Percentiles rank a stretch among this genome's conserved stretches.
Conservation (phyloP, 1,140 invertebrate genomes). For the Habropoda laboriosa region DNA sequence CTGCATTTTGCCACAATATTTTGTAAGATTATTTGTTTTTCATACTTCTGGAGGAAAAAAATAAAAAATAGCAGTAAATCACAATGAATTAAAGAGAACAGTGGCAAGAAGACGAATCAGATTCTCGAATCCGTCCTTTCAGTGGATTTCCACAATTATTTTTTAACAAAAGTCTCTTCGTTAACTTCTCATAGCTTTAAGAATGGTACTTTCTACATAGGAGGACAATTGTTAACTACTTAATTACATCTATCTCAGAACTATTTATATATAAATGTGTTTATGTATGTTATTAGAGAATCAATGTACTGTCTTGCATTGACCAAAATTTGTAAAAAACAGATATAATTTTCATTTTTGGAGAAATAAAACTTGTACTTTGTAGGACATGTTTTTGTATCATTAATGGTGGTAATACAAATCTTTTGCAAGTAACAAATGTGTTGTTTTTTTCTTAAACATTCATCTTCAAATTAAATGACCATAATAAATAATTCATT, state of each 20-base stretch:
- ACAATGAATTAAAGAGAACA: not conserved
- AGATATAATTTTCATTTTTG: not conserved
- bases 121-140: slow-evolving; percentile 52
- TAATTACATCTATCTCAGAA: not conserved
- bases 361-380: not conserved
- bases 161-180: not conserved
- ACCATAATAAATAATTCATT: no score
- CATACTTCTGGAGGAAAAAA: not conserved
- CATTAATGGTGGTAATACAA: slow-evolving; percentile 28
- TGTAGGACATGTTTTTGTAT: slow-evolving; percentile 22
- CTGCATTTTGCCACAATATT: not conserved
- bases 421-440: not conserved
- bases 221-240: not conserved
- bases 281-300: not conserved
- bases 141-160: slow-evolving; percentile 17
- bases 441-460: no score
- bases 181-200: not conserved
- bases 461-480: not conserved
- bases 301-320: not conserved
- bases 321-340: not conserved
- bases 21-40: not conserved
- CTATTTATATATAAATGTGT: not conserved
- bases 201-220: not conserved
- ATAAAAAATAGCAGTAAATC: not conserved
- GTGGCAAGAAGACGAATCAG: not conserved